phyloP scores from a whole-genome alignment of 2,888 invertebrate genomes.

The Scaptomyza flava region DNA sequence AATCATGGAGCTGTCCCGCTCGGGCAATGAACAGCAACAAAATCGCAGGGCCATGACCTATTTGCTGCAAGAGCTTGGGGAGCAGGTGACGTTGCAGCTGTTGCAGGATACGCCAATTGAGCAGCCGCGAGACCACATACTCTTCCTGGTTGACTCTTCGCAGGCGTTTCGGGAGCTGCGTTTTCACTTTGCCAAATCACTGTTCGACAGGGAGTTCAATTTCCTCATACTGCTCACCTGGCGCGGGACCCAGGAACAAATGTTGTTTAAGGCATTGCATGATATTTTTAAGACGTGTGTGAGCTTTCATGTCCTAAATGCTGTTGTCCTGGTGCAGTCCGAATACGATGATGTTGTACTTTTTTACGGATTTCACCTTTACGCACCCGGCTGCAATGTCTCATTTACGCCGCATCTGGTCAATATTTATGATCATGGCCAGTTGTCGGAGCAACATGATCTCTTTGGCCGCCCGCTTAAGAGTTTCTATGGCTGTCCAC shows the following conservation, averaged over 20 bases:
- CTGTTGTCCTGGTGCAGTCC: conserved; percentile 63
- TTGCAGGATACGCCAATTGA: conserved; percentile 44
- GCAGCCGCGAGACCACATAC: conserved; percentile 56
- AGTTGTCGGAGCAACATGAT: conserved; percentile 15
- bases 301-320: conserved; percentile 67
- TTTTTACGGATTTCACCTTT: conserved; percentile 50
- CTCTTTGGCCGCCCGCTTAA: conserved; percentile 59
- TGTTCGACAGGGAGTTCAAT: conserved; percentile 64
- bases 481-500: conserved; percentile 63
- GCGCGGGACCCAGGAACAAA: background rate
- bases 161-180: conserved; percentile 62
- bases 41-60: conserved; percentile 45
- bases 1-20: conserved; percentile 57
- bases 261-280: conserved; percentile 14
- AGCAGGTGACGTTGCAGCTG: conserved; percentile 61
- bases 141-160: conserved; percentile 72
- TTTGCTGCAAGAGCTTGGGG: conserved; percentile 48
- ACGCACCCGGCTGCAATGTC: conserved; percentile 34
- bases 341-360: conserved; percentile 31
- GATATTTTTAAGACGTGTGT: conserved; percentile 63
- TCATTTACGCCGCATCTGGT: conserved; percentile 41
- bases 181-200: conserved; percentile 47
- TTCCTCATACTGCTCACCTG: conserved; percentile 74
- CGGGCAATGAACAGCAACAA: background rate
- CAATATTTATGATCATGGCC: conserved; percentile 58